A percentile compares a stretch with the other conserved stretches of the same genome.
Conservation (phyloP, 2,888 invertebrate genomes). For the Parnassius smintheus region DNA sequence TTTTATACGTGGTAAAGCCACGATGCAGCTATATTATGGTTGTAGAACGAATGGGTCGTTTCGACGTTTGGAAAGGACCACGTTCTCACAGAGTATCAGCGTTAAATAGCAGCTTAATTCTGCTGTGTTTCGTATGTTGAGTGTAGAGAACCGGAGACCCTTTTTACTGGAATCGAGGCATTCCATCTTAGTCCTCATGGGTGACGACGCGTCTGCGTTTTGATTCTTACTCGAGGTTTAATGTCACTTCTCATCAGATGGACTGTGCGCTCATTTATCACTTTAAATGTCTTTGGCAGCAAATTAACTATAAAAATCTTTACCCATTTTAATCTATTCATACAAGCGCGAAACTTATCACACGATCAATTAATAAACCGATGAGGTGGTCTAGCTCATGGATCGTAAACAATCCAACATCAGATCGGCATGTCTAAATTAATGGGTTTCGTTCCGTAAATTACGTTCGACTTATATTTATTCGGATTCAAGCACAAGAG, state of each 20-base stretch:
- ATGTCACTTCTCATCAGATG: too few species aligned
- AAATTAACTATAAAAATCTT: constrained; percentile 15
- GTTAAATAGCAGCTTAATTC: too few species aligned
- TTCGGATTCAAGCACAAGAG: constrained; percentile 43
- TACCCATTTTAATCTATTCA: constrained; percentile 15
- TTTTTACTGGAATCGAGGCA: too few species aligned
- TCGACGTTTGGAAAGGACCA: too few species aligned
- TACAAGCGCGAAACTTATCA: constrained; percentile 47
- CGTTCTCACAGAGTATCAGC: too few species aligned
- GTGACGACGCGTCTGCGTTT: too few species aligned
- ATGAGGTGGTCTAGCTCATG: constrained; percentile 63
- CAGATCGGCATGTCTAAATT: constrained; percentile 71
- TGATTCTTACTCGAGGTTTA: too few species aligned
- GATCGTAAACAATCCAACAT: constrained; percentile 66
- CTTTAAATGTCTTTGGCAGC: background rate
- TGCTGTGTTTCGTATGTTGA: too few species aligned
- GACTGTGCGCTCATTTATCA: too few species aligned
- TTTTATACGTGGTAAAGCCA: constrained; percentile 14
- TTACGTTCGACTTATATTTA: constrained; percentile 37
- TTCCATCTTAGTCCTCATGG: too few species aligned
- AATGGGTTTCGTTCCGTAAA: constrained; percentile 55
- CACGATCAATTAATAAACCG: constrained; percentile 73
- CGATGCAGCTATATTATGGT: background rate
- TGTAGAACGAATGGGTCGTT: too few species aligned
- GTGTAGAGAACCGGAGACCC: too few species aligned